Conservation (phyloP, 2,888 invertebrate species). For the Acrocera orbiculus region DNA sequence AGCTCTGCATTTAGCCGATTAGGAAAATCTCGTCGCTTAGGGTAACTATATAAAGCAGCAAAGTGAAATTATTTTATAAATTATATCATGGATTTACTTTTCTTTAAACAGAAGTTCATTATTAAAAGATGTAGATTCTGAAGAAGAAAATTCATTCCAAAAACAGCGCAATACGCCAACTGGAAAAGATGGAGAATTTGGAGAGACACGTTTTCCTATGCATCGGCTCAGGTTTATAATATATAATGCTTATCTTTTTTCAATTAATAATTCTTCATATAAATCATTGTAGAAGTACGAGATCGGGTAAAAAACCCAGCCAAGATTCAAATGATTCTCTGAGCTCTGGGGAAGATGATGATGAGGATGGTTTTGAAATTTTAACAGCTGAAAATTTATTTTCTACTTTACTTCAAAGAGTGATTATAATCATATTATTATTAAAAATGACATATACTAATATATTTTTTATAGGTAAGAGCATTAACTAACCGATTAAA, state of each 20-base stretch:
- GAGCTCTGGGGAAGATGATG: conserved; percentile 74
- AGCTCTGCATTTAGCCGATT: conserved; percentile 33
- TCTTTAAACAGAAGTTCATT: too few relatives aligned
- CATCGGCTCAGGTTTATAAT: conserved; percentile 45
- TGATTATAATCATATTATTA: conserved; percentile 27
- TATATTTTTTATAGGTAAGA: conserved; percentile 40
- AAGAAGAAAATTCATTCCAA: conserved; percentile 45
- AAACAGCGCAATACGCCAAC: conserved; percentile 39
- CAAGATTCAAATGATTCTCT: conserved; percentile 59
- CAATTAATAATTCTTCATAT: conserved; percentile 1
- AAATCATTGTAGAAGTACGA: conserved; percentile 38
- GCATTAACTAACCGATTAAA: conserved; percentile 70
- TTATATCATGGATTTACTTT: background rate
- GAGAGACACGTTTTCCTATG: conserved; percentile 38
- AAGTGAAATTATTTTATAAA: conserved; percentile 1
- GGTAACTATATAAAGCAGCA: conserved; percentile 32
- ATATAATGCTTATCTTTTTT: background rate
- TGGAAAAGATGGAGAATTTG: conserved; percentile 38
- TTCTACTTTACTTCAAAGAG: conserved; percentile 68
- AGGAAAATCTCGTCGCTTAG: conserved; percentile 44
- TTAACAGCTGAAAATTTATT: conserved; percentile 82
- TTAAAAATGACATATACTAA: background rate
- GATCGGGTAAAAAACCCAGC: conserved; percentile 43
- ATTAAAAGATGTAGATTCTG: conserved; percentile 51
- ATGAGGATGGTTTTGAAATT: conserved; percentile 81